These are phyloP conservation scores for Parasteatoda lunata DNA, from an alignment of 2,888 invertebrate genomes.

Conservation along the genomic window DNA sequence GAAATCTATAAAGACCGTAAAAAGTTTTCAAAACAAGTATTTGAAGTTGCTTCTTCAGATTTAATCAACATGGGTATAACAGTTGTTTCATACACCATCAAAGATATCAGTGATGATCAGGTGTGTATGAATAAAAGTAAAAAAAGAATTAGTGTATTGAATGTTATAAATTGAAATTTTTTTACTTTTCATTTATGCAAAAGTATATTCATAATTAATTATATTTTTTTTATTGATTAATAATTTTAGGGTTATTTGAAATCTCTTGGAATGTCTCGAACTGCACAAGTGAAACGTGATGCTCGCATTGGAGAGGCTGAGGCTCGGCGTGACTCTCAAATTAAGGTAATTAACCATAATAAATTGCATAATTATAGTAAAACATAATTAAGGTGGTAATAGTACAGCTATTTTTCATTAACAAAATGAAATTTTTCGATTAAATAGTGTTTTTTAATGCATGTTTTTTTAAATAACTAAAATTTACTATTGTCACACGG, in stretches of 20 bases:
- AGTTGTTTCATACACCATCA: constrained; percentile 94
- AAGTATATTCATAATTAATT: neutral
- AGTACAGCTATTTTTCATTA: too few relatives aligned
- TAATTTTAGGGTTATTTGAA: constrained; percentile 86
- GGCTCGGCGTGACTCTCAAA: constrained; percentile 90
- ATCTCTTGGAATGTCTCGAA: constrained; percentile 95
- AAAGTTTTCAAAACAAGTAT: constrained; percentile 93
- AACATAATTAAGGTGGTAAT: too few relatives aligned
- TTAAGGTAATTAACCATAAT: constrained; percentile 79
- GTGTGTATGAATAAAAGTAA: constrained; percentile 15
- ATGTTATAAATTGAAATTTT: neutral
- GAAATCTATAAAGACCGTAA: constrained; percentile 97
- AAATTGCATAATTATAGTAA: too few relatives aligned
- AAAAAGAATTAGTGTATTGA: too few relatives aligned
- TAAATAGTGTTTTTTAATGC: too few relatives aligned
- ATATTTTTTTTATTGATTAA: neutral
- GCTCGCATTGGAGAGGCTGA: constrained; percentile 98
- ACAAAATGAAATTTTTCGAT: too few relatives aligned
- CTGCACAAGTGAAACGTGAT: constrained; percentile 95
- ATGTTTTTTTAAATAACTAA: too few relatives aligned
- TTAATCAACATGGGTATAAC: constrained; percentile 97
- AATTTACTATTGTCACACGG: too few relatives aligned
- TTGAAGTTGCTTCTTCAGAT: constrained; percentile 95
- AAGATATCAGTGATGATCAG: constrained; percentile 93
- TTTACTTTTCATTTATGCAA: neutral